Evolutionary conservation across 1,140 invertebrate genomes (phyloP).

Genomic region (Macrobrachium nipponense): DNA sequence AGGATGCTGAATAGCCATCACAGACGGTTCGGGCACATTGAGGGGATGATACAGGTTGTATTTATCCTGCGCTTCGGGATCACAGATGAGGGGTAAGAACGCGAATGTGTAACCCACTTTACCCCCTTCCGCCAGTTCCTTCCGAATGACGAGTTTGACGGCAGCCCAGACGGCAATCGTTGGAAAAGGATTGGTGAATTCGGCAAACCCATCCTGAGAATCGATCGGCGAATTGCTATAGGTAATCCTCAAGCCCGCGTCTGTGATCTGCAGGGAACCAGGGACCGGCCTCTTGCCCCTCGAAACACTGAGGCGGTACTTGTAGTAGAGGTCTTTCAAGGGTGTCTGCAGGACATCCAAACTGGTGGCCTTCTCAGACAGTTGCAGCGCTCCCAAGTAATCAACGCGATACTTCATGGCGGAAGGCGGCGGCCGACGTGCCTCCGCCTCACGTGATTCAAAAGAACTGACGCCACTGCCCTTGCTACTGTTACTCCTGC

Average conservation of each 20-base stretch:
- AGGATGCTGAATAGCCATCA: conserved; percentile 73
- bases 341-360: conserved; percentile 85
- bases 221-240: conserved; percentile 18
- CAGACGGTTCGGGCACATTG: conserved; percentile 43
- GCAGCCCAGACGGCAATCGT: conserved; percentile 92
- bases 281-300: conserved; percentile 68
- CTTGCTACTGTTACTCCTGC: conserved; percentile 2
- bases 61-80: conserved; percentile 76
- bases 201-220: conserved; percentile 26
- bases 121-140: conserved; percentile 53
- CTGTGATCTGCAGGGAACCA: conserved; percentile 78
- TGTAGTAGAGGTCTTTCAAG: conserved; percentile 81
- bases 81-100: conserved; percentile 87
- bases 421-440: conserved; percentile 19
- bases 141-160: conserved; percentile 75
- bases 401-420: conserved; percentile 72
- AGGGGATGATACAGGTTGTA: conserved; percentile 64
- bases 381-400: conserved; percentile 83
- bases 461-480: conserved; percentile 9
- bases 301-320: conserved; percentile 72
- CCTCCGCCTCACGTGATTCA: conserved; percentile 14
- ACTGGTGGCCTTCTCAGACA: conserved; percentile 83
- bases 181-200: conserved; percentile 80
- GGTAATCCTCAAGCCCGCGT: conserved; percentile 74
- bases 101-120: conserved; percentile 73